Evolutionary conservation across 1,140 invertebrate species (phyloP), one percentile per base, ranked within the genome.

Genomic region (Drosophila prosaltans): DNA sequence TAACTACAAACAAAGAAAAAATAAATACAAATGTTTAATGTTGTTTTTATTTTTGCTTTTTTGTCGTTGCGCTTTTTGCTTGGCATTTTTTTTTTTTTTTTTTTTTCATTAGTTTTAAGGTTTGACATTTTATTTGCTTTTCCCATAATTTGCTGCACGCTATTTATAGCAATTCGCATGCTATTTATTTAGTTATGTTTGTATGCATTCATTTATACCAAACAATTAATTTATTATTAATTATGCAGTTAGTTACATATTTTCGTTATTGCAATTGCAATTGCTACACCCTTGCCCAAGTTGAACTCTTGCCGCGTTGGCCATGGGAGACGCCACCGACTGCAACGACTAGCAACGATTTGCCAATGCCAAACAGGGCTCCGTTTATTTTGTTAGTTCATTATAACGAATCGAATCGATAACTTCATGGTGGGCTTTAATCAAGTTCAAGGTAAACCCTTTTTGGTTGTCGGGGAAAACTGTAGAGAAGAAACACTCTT

Each of bases 131-230:
- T 74, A 76, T 61, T 78, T 66, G 74, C 30, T 62, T 36, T 66
- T 78, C 75, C 63, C 75, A 78, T 67, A 72, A 66, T 78, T 78
- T 72, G 69, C 74, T 67, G 75, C 75, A 78, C 75, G 75, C 75
- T 72, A 78, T 78, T 78, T 66, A 43, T 78, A 78, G 51, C 26
- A 58, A 67, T 60, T 72, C 48, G 39, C 75, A 62, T 59, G 65
- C 51, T 28, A n/a, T 66, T 66, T 57, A 66, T 57, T 58, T 66
- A 39, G 11, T 43, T 66, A 11, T 55, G 43, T 57, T 66, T 36
- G 30, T 43, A 26, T 66, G 24, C 4, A 55, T 32, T 9, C 45
- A 30, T 11, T 24, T 54, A 54, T 66, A 26, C 4, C 30, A 24
- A 36, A 58, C 74, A 72, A 78, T 78, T 72, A 48, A 51, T 62